Base-by-base conservation (phyloP, 2,888 invertebrate species). In the Meganola albula region DNA sequence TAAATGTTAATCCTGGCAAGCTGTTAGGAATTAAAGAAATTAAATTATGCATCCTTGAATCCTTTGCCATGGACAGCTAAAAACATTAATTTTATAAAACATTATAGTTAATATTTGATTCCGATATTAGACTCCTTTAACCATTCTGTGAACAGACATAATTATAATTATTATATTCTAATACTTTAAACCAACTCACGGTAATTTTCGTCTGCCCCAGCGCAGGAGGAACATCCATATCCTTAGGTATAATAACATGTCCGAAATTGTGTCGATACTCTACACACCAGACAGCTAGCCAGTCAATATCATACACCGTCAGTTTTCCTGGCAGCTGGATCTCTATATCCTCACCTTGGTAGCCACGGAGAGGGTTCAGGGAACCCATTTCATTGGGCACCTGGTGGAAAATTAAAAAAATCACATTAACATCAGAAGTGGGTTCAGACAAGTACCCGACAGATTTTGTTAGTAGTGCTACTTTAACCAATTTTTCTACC, bases 251-350 rank as follows among this genome's bases (percentile, higher is more conserved):
- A 60, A 89, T 87, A 1, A 97, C 95, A 63, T 97, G 95, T 0
- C 97, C 97, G 67, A 96, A 97, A 82, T 96, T 96, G 63, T 96
- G 95, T 3, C 91, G 80, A 75, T 93, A 94, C 60, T 92, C 91
- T n/a, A 96, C 94, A 63, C 96, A 96, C 95, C 95, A 97, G 0
- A 97, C 92, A 0, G 95, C 90, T 14, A 97, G 87, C 95, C 96
- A 97, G 75, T 96, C 95, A 53, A 97, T 93, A 73, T 96, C 95
- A 77, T 95, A 93, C 1, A 95, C 94, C 0, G 96, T 95, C 47
- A 96, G 74, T 55, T 91, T 90, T 27, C 92, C 93, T 0, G 96
- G 96, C 31, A 97, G 77, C 60, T 94, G 94, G 52, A 97, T 92
- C 82, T 96, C 96, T 39, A 97, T 95, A 73, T 96, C 96, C 69